Conservation (phyloP, 2,888 invertebrate genomes). For the Phyllotreta cruciferae region DNA sequence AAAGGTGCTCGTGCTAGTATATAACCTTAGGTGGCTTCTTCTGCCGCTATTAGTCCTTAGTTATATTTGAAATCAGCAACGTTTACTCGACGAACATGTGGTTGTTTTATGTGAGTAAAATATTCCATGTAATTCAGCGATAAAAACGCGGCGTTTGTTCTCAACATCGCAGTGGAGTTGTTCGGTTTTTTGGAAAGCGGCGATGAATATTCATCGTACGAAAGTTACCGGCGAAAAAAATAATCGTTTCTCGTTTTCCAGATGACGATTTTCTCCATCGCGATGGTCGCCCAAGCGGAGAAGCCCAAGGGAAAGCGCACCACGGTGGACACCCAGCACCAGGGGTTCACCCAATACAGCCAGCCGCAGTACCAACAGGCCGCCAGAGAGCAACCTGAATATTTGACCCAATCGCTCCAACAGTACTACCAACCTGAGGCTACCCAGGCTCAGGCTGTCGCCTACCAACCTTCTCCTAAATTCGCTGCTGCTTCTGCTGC, state of each 20-base stretch:
- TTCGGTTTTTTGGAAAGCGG: constrained; percentile 4
- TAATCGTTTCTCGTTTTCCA: constrained; percentile 12
- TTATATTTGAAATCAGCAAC: constrained; percentile 30
- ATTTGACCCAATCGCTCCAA: constrained; percentile 39
- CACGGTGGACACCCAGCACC: constrained; percentile 27
- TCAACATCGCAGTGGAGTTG: constrained; percentile 31
- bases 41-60: constrained; percentile 48
- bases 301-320: constrained; percentile 43
- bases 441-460: constrained; percentile 37
- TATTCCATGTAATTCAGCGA: constrained; percentile 24
- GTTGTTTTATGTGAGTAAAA: constrained; percentile 53
- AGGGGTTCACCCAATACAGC: constrained; percentile 11
- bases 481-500: constrained; percentile 16
- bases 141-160: too few relatives aligned
- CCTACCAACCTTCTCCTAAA: constrained; percentile 36
- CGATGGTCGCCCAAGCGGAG: constrained; percentile 37
- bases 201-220: constrained; percentile 3
- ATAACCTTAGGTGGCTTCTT: constrained; percentile 49
- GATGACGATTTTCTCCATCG: constrained; percentile 40
- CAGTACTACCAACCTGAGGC: constrained; percentile 41
- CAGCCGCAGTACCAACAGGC: constrained; percentile 25
- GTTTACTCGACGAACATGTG: constrained; percentile 50
- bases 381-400: constrained; percentile 31
- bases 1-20: constrained; percentile 57
- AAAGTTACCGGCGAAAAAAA: neutral